Conservation (phyloP, 2,113 vertebrate species). For the Emydocephalus ijimae region DNA sequence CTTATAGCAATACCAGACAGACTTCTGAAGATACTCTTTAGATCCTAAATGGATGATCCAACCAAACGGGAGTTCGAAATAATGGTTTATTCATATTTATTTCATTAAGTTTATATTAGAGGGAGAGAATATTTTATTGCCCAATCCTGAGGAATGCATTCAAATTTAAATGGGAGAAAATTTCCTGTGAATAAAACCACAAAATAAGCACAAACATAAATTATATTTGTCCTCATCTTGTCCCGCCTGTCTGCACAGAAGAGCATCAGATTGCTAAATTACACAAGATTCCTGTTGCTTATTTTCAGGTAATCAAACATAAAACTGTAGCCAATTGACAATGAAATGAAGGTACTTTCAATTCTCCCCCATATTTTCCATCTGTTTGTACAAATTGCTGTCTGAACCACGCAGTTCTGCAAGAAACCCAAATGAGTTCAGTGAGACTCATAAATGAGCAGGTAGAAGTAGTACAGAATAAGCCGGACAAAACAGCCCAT, state of each 20-base stretch:
- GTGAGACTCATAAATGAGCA: not conserved
- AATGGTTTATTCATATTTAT: not conserved
- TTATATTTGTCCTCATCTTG: not conserved
- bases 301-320: not conserved
- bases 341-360: not conserved
- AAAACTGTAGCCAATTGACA: not conserved
- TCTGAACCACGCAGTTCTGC: not conserved
- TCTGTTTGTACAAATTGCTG: not conserved
- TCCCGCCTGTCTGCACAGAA: not conserved
- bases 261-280: not conserved
- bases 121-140: not conserved
- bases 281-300: not conserved
- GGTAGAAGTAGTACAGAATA: not conserved
- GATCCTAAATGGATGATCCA: not conserved
- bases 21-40: not conserved
- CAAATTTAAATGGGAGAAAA: not conserved
- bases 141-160: not conserved
- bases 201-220: not conserved
- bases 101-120: not conserved
- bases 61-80: not conserved
- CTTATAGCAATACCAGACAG: not conserved
- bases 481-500: not conserved
- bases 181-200: not conserved
- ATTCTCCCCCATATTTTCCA: not conserved
- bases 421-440: not conserved